Percentiles rank a stretch among this genome's conserved stretches.
Conservation (phyloP, 2,888 invertebrate genomes). For the Pasiphila rectangulata region DNA sequence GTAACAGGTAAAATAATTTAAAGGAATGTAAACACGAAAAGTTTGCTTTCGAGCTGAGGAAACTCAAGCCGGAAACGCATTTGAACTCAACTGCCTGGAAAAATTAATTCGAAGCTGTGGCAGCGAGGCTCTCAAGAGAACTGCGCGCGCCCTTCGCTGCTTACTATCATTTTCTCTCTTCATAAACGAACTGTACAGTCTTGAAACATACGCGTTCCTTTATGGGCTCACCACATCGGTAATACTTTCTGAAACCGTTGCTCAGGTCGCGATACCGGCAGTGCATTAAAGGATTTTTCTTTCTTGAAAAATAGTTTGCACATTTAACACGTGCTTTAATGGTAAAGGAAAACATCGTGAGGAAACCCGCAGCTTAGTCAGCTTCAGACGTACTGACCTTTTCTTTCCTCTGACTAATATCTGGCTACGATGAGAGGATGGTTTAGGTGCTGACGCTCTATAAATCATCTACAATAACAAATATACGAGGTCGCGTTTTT, state of each 20-base stretch:
- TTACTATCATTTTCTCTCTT: slow-evolving; percentile 55
- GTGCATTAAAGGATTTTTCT: too few species aligned
- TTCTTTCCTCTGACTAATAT: too few species aligned
- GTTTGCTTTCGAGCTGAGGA: slow-evolving; percentile 74
- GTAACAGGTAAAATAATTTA: slow-evolving; percentile 72
- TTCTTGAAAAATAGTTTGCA: too few species aligned
- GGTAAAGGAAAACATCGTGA: too few species aligned
- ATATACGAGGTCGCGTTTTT: too few species aligned
- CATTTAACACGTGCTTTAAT: too few species aligned
- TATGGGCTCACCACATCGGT: slow-evolving; percentile 30
- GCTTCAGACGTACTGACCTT: too few species aligned
- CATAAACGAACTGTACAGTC: slow-evolving; percentile 52
- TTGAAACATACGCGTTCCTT: slow-evolving; percentile 42
- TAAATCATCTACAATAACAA: too few species aligned
- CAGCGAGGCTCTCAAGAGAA: slow-evolving; percentile 41
- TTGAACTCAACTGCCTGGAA: slow-evolving; percentile 78
- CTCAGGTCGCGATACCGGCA: too few species aligned
- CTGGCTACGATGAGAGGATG: too few species aligned
- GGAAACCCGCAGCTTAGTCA: too few species aligned
- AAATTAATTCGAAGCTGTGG: slow-evolving; percentile 72
- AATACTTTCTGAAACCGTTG: slow-evolving; percentile 26
- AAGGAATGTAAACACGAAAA: slow-evolving; percentile 77
- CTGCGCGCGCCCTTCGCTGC: slow-evolving; percentile 46
- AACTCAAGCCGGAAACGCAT: slow-evolving; percentile 74
- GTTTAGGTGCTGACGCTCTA: too few species aligned